Evolutionary conservation across 2,888 invertebrate genomes (phyloP).

Genomic region (Chymomyza caudatula): DNA sequence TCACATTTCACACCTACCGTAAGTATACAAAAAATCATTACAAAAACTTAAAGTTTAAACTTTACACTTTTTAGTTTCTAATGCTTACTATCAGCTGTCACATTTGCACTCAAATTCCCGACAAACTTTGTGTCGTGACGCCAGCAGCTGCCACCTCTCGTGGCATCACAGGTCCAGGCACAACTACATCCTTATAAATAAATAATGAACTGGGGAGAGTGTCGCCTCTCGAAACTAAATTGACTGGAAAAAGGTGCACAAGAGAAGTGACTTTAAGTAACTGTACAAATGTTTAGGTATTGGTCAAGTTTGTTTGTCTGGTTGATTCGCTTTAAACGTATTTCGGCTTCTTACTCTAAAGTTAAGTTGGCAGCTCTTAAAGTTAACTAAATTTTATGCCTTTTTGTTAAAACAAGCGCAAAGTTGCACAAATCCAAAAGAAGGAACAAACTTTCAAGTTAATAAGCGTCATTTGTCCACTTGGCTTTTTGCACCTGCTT

Average conservation of each 20-base stretch:
- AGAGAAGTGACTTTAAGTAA: conserved; percentile 27
- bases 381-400: too few relatives aligned
- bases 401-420: too few relatives aligned
- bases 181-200: conserved; percentile 44
- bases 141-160: not conserved
- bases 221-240: conserved; percentile 43
- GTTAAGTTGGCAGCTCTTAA: too few relatives aligned
- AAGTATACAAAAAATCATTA: not conserved
- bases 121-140: conserved; percentile 8
- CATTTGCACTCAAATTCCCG: not conserved
- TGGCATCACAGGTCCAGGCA: not conserved
- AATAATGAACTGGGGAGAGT: conserved; percentile 40
- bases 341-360: too few relatives aligned
- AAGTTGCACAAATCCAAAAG: too few relatives aligned
- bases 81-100: not conserved
- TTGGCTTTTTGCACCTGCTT: conserved; percentile 14
- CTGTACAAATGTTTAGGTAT: conserved; percentile 45
- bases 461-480: conserved; percentile 27
- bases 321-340: conserved; percentile 31
- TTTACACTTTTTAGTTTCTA: not conserved
- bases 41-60: not conserved
- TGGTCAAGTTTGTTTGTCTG: conserved; percentile 35
- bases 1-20: not conserved
- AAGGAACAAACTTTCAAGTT: not conserved
- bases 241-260: conserved; percentile 51